phyloP scores from a whole-genome alignment of 2,113 vertebrate species.

The Xyrauchen texanus region DNA sequence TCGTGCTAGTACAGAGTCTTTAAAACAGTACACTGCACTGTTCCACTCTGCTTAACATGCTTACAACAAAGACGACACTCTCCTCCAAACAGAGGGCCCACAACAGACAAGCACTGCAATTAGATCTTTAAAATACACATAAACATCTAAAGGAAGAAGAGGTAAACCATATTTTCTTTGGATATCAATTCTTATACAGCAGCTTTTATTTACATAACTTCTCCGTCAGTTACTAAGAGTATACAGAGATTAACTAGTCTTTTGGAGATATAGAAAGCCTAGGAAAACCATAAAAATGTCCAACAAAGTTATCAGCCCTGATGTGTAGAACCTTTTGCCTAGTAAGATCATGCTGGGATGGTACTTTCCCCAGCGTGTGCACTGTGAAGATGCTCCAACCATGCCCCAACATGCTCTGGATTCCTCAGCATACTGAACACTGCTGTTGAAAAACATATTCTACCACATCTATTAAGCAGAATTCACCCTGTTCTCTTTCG shows the following conservation, averaged over 20 bases:
- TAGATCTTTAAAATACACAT: not conserved
- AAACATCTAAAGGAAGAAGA: too few relatives aligned
- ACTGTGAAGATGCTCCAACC: not conserved
- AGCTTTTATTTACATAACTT: too few relatives aligned
- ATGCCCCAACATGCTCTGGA: constrained; percentile 18
- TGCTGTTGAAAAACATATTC: not conserved
- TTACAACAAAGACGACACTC: constrained; percentile 26
- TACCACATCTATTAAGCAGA: not conserved
- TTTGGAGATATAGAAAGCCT: too few relatives aligned
- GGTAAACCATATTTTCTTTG: too few relatives aligned
- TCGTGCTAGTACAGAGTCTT: not conserved
- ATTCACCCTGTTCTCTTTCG: not conserved
- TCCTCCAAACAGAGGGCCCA: not conserved
- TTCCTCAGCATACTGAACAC: not conserved
- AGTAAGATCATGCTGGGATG: constrained; percentile 8
- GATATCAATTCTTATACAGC: too few relatives aligned
- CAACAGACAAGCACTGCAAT: not conserved
- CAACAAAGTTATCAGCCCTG: not conserved
- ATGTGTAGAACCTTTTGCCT: constrained; percentile 5
- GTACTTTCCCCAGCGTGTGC: not conserved
- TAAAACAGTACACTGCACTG: not conserved
- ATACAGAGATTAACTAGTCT: too few relatives aligned
- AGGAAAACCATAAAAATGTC: too few relatives aligned
- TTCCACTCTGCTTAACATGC: not conserved
- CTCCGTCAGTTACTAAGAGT: too few relatives aligned